phyloP scores from a whole-genome alignment of 2,797 vertebrate genomes.

The Phataginus tricuspis region DNA sequence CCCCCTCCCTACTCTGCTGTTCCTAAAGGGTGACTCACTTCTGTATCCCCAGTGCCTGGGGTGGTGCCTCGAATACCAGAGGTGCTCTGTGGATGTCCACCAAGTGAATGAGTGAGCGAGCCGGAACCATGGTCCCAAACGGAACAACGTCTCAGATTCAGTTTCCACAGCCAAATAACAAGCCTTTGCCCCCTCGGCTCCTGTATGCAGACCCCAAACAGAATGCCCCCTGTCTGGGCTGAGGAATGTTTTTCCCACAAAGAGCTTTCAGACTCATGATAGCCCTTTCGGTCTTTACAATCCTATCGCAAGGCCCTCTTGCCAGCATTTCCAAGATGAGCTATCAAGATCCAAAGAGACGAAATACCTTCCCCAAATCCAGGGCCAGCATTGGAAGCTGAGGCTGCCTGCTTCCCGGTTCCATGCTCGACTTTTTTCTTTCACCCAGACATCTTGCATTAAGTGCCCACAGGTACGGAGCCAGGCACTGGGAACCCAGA shows the following conservation, averaged over 20 bases:
- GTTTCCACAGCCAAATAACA: background rate
- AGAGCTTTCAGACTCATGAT: background rate
- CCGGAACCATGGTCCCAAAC: background rate
- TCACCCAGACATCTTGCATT: background rate
- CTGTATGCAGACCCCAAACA: background rate
- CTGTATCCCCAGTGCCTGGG: background rate
- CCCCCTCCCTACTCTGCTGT: background rate
- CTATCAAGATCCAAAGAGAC: background rate
- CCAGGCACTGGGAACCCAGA: background rate
- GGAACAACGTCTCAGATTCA: background rate
- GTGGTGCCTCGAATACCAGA: background rate
- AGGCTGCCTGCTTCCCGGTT: background rate
- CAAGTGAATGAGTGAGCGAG: background rate
- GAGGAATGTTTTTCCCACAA: background rate
- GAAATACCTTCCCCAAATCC: background rate
- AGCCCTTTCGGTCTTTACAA: background rate
- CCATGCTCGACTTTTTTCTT: background rate
- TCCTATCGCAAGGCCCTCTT: background rate
- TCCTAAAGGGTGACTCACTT: background rate
- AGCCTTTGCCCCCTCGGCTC: background rate
- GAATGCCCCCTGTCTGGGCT: background rate
- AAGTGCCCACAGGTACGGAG: background rate
- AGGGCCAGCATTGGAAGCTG: background rate
- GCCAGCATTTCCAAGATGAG: background rate
- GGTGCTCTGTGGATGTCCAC: background rate